Percentiles rank a stretch among this genome's conserved stretches.
Evolutionary conservation across 2,888 invertebrate genomes (phyloP).

Genomic region (Leucozona laternaria): DNA sequence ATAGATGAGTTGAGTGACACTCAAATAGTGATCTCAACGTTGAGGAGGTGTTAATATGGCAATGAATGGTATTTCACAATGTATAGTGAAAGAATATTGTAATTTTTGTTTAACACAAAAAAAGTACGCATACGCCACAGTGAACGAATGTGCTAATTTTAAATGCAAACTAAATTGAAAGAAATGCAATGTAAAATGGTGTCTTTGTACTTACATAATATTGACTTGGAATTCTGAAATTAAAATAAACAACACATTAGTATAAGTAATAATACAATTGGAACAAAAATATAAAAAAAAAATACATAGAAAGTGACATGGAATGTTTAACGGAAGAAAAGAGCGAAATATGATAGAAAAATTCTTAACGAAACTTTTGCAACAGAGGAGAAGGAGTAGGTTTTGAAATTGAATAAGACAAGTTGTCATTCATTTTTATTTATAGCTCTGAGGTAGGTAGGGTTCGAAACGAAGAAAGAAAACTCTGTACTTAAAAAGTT

Average conservation of each 20-base stretch:
- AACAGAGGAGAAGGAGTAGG: too few relatives aligned
- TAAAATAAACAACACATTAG: constrained; percentile 25
- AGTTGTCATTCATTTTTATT: too few relatives aligned
- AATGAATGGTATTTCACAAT: constrained; percentile 12
- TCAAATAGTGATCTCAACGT: constrained; percentile 31
- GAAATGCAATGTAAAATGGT: background rate
- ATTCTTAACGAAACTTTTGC: too few relatives aligned
- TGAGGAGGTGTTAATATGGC: constrained; percentile 24
- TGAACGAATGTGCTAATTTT: constrained; percentile 5
- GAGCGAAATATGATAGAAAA: too few relatives aligned
- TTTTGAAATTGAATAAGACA: too few relatives aligned
- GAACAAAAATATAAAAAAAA: background rate
- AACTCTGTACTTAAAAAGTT: too few relatives aligned
- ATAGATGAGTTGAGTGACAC: constrained; percentile 42
- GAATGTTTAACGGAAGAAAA: too few relatives aligned
- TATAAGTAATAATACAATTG: too few relatives aligned
- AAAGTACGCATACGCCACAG: constrained; percentile 38
- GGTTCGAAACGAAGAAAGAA: too few relatives aligned
- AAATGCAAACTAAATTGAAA: constrained; percentile 5
- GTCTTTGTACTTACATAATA: constrained; percentile 49
- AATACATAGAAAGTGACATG: background rate
- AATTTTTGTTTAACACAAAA: constrained; percentile 1
- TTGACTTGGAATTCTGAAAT: constrained; percentile 42
- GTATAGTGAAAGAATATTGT: background rate
- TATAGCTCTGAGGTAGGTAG: too few relatives aligned